Percentiles rank a stretch among this genome's conserved stretches.
Evolutionary conservation across 2,888 invertebrate species (phyloP).

Genomic region (Leptinotarsa peninsularis): DNA sequence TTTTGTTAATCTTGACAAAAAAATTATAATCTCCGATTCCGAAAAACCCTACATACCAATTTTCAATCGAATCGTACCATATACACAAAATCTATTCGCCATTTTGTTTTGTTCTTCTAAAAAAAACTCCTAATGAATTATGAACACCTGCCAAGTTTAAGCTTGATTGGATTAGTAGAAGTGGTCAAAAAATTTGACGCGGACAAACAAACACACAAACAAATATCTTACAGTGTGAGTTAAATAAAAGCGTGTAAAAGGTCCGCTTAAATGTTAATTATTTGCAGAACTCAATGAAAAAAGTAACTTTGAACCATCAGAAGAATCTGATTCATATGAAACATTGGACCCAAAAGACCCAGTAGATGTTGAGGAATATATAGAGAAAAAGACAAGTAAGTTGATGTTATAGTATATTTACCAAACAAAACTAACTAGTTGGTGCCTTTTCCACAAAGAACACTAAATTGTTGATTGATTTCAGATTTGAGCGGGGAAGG

Average conservation of each 20-base stretch:
- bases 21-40: background rate
- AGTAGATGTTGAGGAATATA: conserved; percentile 1
- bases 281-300: background rate
- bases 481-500: background rate
- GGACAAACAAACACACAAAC: background rate
- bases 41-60: background rate
- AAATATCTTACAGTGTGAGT: background rate
- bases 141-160: background rate
- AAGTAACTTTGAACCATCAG: background rate
- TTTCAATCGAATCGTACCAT: background rate
- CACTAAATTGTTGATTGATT: conserved; percentile 12
- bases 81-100: background rate
- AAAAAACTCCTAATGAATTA: background rate
- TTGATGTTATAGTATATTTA: conserved; percentile 1
- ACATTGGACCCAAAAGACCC: conserved; percentile 12
- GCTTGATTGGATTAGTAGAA: background rate
- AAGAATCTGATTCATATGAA: conserved; percentile 1
- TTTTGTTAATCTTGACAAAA: background rate
- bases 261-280: background rate
- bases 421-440: background rate
- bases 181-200: background rate
- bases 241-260: background rate
- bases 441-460: conserved; percentile 4
- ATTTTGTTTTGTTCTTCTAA: background rate
- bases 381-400: background rate